A percentile compares a stretch with the other conserved stretches of the same genome.
Evolutionary conservation across 2,113 vertebrate genomes (phyloP).

Genomic region (Ploceus nigricollis): DNA sequence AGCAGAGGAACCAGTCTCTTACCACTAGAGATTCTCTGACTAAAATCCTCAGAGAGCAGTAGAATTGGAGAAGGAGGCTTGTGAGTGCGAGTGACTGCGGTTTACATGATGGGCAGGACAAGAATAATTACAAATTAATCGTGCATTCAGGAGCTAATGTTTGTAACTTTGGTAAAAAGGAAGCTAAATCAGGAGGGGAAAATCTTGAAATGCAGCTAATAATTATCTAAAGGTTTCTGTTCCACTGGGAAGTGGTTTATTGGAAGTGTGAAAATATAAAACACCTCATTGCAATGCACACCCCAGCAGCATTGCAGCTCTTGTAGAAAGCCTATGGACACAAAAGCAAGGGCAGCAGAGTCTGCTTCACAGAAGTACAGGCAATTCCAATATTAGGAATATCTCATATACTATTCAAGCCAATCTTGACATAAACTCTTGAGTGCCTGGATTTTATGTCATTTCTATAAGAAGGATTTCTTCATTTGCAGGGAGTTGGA

Average conservation of each 20-base stretch:
- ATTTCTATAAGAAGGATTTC: constrained; percentile 28
- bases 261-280: neutral
- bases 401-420: neutral
- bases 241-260: neutral
- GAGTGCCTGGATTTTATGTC: neutral
- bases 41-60: neutral
- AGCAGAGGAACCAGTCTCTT: neutral
- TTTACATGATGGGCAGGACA: neutral
- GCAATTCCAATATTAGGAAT: neutral
- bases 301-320: neutral
- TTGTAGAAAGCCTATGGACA: neutral
- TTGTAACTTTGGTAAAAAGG: constrained; percentile 5
- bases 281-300: neutral
- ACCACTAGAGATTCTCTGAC: neutral
- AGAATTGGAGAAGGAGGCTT: neutral
- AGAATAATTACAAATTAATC: constrained; percentile 28
- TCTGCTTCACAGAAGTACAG: neutral
- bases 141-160: neutral
- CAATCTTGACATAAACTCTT: neutral
- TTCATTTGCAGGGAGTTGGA: constrained; percentile 90
- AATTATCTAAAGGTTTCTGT: constrained; percentile 6
- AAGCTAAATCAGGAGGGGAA: neutral
- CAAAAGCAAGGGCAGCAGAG: neutral
- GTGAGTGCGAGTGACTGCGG: fast-evolving
- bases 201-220: neutral